A percentile compares a stretch with the other conserved stretches of the same genome.
Conservation (phyloP, 2,888 invertebrate genomes). For the Spilarctia lutea region DNA sequence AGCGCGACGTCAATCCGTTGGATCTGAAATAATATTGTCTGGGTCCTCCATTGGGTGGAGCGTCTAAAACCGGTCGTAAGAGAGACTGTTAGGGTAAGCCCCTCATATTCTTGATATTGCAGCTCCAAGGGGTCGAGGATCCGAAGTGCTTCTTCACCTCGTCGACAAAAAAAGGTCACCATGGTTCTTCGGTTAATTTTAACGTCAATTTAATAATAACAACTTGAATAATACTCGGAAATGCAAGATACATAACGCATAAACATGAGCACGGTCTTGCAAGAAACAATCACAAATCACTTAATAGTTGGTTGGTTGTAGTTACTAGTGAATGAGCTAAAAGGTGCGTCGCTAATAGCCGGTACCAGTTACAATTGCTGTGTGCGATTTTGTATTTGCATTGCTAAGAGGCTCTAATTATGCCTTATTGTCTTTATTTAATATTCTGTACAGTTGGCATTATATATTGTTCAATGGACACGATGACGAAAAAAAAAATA, state of each 20-base stretch:
- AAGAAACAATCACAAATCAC: constrained; percentile 46
- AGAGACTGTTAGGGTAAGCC: too few species aligned
- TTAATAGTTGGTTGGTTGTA: constrained; percentile 51
- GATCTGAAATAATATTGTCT: too few species aligned
- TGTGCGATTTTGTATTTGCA: constrained; percentile 55
- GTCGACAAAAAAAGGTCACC: too few species aligned
- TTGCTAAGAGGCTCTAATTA: constrained; percentile 48
- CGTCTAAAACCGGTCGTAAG: too few species aligned
- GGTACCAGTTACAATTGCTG: constrained; percentile 54
- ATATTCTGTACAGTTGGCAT: constrained; percentile 44
- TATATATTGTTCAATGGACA: neutral
- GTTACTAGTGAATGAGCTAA: constrained; percentile 45
- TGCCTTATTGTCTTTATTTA: constrained; percentile 51
- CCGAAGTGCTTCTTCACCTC: too few species aligned
- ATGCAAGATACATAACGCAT: neutral
- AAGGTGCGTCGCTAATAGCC: constrained; percentile 29
- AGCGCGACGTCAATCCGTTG: too few species aligned
- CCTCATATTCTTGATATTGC: too few species aligned
- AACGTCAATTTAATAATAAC: too few species aligned
- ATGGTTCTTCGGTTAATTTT: too few species aligned
- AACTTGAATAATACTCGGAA: neutral
- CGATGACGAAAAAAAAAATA: too few species aligned
- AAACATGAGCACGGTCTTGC: neutral
- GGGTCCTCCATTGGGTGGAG: too few species aligned
- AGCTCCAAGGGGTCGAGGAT: too few species aligned